Percentiles rank a stretch among this genome's conserved stretches.
These are phyloP conservation scores for Lanius collurio DNA, from an alignment of 2,113 vertebrate genomes.

Conservation along the genomic window DNA sequence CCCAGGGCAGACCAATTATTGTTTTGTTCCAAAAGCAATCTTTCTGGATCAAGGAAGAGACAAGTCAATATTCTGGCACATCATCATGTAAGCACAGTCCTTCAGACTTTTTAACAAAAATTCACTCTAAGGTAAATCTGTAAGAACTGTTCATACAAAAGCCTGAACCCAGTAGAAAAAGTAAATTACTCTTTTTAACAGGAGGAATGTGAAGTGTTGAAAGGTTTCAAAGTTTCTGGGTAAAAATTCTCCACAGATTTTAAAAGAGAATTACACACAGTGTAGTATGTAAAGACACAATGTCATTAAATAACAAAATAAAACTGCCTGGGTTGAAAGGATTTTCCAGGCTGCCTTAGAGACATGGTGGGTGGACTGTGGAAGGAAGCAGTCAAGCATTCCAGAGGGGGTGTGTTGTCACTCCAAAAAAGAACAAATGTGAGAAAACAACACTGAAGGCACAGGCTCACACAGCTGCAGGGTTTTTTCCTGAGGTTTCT, in stretches of 20 bases:
- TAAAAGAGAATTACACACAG: background rate
- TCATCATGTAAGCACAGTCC: fast-evolving
- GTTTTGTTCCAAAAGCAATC: background rate
- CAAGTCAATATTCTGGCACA: background rate
- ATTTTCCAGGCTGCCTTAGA: background rate
- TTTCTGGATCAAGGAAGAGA: background rate
- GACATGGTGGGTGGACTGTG: background rate
- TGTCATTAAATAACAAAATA: background rate
- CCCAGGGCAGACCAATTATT: background rate
- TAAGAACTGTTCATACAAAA: background rate
- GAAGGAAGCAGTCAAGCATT: background rate
- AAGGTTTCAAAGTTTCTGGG: background rate
- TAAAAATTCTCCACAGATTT: background rate
- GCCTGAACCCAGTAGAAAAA: background rate
- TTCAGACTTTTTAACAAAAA: background rate
- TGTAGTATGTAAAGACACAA: background rate
- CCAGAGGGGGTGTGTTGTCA: background rate
- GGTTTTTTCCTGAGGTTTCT: background rate
- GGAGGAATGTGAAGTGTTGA: background rate
- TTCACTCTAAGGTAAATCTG: background rate
- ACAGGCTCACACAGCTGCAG: background rate
- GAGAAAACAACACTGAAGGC: background rate
- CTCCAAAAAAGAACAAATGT: background rate
- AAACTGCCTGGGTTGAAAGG: background rate
- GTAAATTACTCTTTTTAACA: background rate